Base-by-base conservation (phyloP, 2,113 vertebrate species). In the Hypanus sabinus region DNA sequence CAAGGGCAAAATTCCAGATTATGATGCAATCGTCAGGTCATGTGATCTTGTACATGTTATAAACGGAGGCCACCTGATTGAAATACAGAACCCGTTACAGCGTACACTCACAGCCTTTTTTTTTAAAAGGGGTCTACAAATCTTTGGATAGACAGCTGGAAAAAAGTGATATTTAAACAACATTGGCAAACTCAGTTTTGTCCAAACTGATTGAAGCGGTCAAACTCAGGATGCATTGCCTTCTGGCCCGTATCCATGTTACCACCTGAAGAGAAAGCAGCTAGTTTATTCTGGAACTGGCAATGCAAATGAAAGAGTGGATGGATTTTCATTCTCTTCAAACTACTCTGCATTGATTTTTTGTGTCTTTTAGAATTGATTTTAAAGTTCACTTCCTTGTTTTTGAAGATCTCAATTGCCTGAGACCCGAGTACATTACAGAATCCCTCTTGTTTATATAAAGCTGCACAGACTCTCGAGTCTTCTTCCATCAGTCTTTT, bases 1-100 rank as follows among this genome's bases (percentile, higher is more conserved):
- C 91, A 93, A 93, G 91, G 91, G 88, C 91, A 93, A 73, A 73
- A 73, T 36, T 93, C 91, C 91, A 93, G 73, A 93, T 55, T 1
- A 73, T 93, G 91, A 93, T 93, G 91, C 38, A 73, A 93, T 71
- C 91, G 30, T 14, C 33, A 71, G 70, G 88, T 93, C 91, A 93
- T 55, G 36, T 46, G 70, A 24, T 38, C 91, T 71, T n/a, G 36
- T 46, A 73, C 91, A 93, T 71, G 70, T 27, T 93, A 93, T 68
- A 73, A 92, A 71, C 88, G 70, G 38, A 93, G 70, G 91, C 68
- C 68, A 73, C 38, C 11, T 93, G 68, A 93, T 93, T 93, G 22
- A 93, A 75, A 93, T 75, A 93, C 36, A 93, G 91, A 93, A 70
- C 68, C 38, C 33, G 70, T 93, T 93, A 73, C 70, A 71, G 68